These are phyloP conservation scores for Onychomys torridus DNA, from an alignment of 2,797 vertebrate genomes.

Conservation along the genomic window DNA sequence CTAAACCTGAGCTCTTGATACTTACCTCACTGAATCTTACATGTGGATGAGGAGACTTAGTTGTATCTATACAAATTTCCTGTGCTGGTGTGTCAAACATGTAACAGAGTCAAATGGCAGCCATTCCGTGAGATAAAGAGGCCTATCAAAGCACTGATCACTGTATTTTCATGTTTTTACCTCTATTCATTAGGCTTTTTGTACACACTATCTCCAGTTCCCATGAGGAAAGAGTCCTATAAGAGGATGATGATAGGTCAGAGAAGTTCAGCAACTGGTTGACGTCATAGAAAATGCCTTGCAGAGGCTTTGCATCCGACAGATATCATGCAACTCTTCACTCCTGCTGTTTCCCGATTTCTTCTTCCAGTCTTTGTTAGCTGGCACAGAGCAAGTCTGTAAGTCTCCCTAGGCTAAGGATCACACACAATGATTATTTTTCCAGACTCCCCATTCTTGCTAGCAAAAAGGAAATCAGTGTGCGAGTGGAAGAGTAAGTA, in stretches of 20 bases:
- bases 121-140: neutral
- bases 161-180: neutral
- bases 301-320: neutral
- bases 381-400: neutral
- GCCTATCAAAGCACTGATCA: neutral
- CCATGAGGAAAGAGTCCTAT: neutral
- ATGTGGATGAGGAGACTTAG: neutral
- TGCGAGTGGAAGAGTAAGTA: neutral
- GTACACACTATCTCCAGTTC: neutral
- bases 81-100: neutral
- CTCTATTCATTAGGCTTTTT: neutral
- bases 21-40: neutral
- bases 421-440: neutral
- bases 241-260: neutral
- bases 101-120: neutral
- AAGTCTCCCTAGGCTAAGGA: neutral
- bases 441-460: neutral
- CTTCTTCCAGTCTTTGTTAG: neutral
- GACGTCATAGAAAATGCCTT: neutral
- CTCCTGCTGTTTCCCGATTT: neutral
- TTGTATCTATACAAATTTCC: no score
- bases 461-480: neutral
- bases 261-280: neutral
- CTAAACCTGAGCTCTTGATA: neutral
- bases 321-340: neutral